Evolutionary conservation across 2,113 vertebrate species (phyloP).

Genomic region (Stictonetta naevosa): DNA sequence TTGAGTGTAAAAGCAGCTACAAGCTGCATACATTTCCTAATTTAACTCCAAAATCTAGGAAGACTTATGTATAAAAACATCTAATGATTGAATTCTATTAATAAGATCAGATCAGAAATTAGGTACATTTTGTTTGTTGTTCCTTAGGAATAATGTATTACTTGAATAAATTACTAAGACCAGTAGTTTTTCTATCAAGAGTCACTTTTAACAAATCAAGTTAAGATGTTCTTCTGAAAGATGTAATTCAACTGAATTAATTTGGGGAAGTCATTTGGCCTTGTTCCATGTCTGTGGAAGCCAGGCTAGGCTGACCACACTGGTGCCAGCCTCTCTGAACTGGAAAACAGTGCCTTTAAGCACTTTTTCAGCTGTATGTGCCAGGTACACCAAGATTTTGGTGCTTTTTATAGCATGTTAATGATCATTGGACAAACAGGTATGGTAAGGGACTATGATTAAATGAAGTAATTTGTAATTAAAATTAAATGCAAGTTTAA

Average conservation of each 20-base stretch:
- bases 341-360: neutral
- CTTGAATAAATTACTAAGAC: neutral
- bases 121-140: neutral
- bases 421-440: neutral
- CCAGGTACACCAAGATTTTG: neutral
- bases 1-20: neutral
- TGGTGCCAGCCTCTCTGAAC: fast-evolving
- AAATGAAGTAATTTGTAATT: constrained; percentile 30
- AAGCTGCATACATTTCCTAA: neutral
- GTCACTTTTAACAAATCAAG: neutral
- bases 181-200: neutral
- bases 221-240: neutral
- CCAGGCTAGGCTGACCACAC: neutral
- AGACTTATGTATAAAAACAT: neutral
- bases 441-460: neutral
- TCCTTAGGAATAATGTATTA: neutral
- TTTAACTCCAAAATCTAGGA: neutral
- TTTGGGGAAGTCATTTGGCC: neutral
- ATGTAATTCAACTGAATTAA: neutral
- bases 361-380: neutral
- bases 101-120: neutral
- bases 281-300: neutral
- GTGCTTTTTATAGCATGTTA: neutral
- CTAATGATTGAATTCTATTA: neutral
- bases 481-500: constrained; percentile 64